phyloP scores from a whole-genome alignment of 1,140 invertebrate genomes.

The Whitmania pigra region DNA sequence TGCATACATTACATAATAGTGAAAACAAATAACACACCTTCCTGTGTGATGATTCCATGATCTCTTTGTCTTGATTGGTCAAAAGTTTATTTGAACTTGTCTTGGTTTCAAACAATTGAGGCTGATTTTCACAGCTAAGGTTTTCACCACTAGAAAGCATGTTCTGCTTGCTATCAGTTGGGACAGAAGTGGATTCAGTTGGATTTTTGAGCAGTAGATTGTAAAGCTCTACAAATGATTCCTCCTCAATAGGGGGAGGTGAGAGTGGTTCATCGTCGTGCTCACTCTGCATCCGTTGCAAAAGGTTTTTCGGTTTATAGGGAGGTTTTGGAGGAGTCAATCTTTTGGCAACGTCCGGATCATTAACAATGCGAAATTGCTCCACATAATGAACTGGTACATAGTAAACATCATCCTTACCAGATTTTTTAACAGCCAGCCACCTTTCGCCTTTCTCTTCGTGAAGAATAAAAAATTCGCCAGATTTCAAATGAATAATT shows the following conservation, averaged over 20 bases:
- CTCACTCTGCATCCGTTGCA: conserved; percentile 1
- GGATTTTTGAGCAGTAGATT: not conserved
- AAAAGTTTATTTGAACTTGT: not conserved
- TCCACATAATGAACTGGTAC: not conserved
- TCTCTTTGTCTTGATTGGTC: not conserved
- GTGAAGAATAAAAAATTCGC: not conserved
- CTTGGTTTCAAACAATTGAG: too few species aligned
- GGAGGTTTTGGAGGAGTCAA: conserved; percentile 6
- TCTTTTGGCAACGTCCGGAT: not conserved
- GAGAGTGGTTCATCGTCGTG: not conserved
- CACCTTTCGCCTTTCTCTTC: conserved; percentile 1
- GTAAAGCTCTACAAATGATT: not conserved
- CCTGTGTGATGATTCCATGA: not conserved
- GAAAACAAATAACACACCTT: not conserved
- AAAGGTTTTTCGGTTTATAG: conserved; percentile 2
- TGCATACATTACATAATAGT: not conserved
- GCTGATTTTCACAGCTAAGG: too few species aligned
- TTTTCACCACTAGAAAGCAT: too few species aligned
- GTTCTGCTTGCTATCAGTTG: too few species aligned
- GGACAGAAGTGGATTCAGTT: too few species aligned
- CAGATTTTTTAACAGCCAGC: conserved; percentile 1
- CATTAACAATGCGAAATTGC: not conserved
- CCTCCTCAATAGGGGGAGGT: conserved; percentile 4
- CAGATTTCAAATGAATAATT: not conserved
- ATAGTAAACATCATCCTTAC: not conserved